These are phyloP conservation scores for Kryptolebias ocellatus DNA, from an alignment of 2,797 vertebrate genomes.

Conservation along the genomic window DNA sequence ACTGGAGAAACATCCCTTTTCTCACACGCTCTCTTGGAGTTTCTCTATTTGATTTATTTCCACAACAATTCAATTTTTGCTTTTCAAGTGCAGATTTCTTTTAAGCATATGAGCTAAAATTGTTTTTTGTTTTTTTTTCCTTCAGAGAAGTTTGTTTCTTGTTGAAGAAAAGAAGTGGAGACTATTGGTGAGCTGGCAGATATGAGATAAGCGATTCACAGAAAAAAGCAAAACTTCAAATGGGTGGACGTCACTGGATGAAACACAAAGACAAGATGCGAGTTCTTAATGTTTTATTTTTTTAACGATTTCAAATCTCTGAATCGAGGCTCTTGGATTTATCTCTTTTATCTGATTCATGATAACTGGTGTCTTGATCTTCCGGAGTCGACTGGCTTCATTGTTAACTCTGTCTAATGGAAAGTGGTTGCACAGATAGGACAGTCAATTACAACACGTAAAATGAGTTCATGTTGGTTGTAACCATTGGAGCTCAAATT, in stretches of 20 bases:
- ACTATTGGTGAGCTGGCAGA: constrained; percentile 30
- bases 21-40: constrained; percentile 32
- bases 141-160: constrained; percentile 22
- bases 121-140: constrained; percentile 26
- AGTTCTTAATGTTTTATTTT: constrained; percentile 3
- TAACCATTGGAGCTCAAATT: constrained; percentile 18
- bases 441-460: constrained; percentile 36
- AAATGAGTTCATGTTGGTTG: constrained; percentile 15
- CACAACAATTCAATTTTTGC: constrained; percentile 61
- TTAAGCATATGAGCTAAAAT: constrained; percentile 39
- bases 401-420: constrained; percentile 51
- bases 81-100: constrained; percentile 47
- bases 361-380: constrained; percentile 18
- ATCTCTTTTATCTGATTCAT: constrained; percentile 32
- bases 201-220: constrained; percentile 28
- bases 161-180: constrained; percentile 25
- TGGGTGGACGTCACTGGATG: constrained; percentile 5
- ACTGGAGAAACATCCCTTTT: constrained; percentile 55
- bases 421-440: constrained; percentile 25
- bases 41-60: constrained; percentile 63
- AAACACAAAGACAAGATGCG: constrained; percentile 25
- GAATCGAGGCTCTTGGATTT: constrained; percentile 6
- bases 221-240: constrained; percentile 20
- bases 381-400: constrained; percentile 14
- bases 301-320: not conserved